Conservation (phyloP, 2,113 vertebrate species). For the Trogon melanurus region DNA sequence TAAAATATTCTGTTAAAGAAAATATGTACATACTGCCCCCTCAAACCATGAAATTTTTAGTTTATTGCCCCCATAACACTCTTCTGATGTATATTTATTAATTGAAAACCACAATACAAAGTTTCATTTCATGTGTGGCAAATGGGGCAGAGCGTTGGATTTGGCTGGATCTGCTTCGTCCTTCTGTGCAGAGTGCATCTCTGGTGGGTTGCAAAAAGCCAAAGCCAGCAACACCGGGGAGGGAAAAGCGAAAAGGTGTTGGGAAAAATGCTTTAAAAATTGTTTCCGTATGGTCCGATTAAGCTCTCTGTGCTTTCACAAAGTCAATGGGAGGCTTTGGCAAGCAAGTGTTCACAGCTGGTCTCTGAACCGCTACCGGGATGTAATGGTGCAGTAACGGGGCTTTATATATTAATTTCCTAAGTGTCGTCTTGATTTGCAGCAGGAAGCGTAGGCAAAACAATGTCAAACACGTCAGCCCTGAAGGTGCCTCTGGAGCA, state of each 20-base stretch:
- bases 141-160: neutral
- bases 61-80: neutral
- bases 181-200: neutral
- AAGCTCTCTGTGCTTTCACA: neutral
- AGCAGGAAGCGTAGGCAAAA: constrained; percentile 14
- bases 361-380: constrained; percentile 14
- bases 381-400: constrained; percentile 8
- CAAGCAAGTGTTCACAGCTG: constrained; percentile 15
- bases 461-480: constrained; percentile 15
- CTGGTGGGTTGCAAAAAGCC: neutral
- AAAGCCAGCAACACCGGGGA: neutral
- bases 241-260: neutral
- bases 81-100: neutral
- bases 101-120: neutral
- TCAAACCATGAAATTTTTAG: neutral
- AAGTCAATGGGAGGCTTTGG: neutral
- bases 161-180: neutral
- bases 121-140: neutral
- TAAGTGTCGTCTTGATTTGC: constrained; percentile 17
- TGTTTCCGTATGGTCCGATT: neutral
- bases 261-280: neutral
- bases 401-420: constrained; percentile 37
- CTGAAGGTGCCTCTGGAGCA: constrained; percentile 8
- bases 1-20: constrained; percentile 14
- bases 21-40: neutral